phyloP scores from a whole-genome alignment of 1,140 invertebrate genomes.

The Mizuhopecten yessoensis region DNA sequence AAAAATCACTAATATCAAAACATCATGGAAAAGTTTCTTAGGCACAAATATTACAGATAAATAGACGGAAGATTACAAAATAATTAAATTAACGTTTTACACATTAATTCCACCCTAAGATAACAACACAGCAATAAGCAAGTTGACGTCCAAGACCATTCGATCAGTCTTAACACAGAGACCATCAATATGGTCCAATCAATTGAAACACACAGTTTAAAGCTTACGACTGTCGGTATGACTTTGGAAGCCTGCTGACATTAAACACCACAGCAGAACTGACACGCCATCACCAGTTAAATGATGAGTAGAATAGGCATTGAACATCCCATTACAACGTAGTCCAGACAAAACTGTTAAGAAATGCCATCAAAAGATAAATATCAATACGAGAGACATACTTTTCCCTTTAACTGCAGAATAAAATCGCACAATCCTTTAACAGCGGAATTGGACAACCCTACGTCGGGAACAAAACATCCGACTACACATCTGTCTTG shows the following conservation, averaged over 20 bases:
- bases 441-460: slow-evolving; percentile 15
- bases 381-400: neutral
- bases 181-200: no score
- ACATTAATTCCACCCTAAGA: no score
- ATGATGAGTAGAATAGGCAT: neutral
- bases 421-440: neutral
- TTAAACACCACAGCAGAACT: neutral
- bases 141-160: no score
- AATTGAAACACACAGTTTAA: neutral
- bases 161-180: no score
- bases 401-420: neutral
- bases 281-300: neutral
- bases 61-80: no score
- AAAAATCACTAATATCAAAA: no score
- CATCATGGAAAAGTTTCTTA: no score
- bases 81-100: no score
- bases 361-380: neutral
- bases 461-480: neutral
- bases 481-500: neutral
- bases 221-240: neutral
- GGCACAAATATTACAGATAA: no score
- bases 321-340: neutral
- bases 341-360: neutral
- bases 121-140: no score
- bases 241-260: neutral